phyloP scores from a whole-genome alignment of 2,797 vertebrate genomes.

The Antrozous pallidus region DNA sequence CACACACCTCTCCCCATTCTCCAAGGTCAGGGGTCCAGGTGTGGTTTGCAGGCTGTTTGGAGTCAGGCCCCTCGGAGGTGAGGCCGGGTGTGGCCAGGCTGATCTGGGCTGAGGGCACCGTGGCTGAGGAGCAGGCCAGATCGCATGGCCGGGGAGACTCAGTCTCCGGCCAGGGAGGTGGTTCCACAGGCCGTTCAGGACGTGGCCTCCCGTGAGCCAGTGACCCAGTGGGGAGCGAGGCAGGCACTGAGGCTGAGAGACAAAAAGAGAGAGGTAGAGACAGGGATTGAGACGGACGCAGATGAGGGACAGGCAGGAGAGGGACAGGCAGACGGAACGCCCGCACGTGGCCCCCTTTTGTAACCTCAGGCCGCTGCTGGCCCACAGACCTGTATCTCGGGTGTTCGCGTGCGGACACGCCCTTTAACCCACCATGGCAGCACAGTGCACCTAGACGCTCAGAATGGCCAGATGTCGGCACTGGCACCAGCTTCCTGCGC shows the following conservation, averaged over 20 bases:
- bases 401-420: too few species aligned
- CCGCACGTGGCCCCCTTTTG: background rate
- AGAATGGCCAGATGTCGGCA: background rate
- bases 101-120: accelerated
- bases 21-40: background rate
- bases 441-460: background rate
- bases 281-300: background rate
- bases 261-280: background rate
- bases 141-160: background rate
- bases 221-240: background rate
- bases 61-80: background rate
- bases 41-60: background rate
- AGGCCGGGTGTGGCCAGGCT: background rate
- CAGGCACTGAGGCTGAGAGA: background rate
- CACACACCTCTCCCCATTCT: accelerated
- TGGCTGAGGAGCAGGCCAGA: too few species aligned
- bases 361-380: background rate
- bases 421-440: background rate
- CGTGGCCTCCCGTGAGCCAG: background rate
- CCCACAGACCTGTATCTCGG: background rate
- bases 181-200: background rate
- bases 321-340: background rate
- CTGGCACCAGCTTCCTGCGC: background rate
- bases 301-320: background rate
- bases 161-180: background rate